These are phyloP conservation scores for Trachelus iudaicus DNA, from an alignment of 2,888 invertebrate species.

Conservation along the genomic window DNA sequence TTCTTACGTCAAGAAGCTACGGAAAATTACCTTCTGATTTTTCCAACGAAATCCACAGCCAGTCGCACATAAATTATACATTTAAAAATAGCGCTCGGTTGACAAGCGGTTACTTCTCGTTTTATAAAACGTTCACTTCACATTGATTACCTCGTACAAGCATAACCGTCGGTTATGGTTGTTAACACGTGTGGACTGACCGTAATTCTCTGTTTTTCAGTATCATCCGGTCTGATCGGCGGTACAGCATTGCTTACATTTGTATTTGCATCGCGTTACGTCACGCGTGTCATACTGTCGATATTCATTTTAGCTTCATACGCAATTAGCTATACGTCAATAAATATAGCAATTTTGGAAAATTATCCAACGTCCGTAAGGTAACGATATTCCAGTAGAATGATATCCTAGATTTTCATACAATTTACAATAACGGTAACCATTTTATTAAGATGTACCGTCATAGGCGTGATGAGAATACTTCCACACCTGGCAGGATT, in stretches of 20 bases:
- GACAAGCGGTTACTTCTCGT: not conserved
- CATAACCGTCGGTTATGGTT: not conserved
- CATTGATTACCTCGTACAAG: not conserved
- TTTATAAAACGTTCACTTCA: not conserved
- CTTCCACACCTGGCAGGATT: slow-evolving; percentile 40
- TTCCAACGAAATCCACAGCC: not conserved
- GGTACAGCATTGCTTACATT: slow-evolving; percentile 30
- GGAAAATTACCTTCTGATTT: not conserved
- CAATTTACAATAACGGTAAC: not conserved
- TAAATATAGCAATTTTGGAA: slow-evolving; percentile 38
- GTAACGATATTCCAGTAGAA: slow-evolving; percentile 21
- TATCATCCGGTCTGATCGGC: slow-evolving; percentile 40
- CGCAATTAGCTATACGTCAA: slow-evolving; percentile 38
- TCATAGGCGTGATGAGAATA: slow-evolving; percentile 37
- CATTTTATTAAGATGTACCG: slow-evolving; percentile 40
- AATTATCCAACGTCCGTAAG: slow-evolving; percentile 50
- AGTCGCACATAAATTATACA: not conserved
- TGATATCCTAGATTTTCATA: not conserved
- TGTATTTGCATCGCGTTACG: slow-evolving; percentile 25
- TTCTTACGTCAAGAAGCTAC: not conserved
- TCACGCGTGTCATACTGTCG: slow-evolving; percentile 27
- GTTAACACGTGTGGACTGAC: not conserved
- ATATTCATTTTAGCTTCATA: slow-evolving; percentile 39
- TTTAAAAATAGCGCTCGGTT: not conserved
- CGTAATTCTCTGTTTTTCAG: slow-evolving; percentile 23